A percentile compares a stretch with the other conserved stretches of the same genome.
Evolutionary conservation across 2,888 invertebrate species (phyloP).

Genomic region (Drosophila suboccidentalis): DNA sequence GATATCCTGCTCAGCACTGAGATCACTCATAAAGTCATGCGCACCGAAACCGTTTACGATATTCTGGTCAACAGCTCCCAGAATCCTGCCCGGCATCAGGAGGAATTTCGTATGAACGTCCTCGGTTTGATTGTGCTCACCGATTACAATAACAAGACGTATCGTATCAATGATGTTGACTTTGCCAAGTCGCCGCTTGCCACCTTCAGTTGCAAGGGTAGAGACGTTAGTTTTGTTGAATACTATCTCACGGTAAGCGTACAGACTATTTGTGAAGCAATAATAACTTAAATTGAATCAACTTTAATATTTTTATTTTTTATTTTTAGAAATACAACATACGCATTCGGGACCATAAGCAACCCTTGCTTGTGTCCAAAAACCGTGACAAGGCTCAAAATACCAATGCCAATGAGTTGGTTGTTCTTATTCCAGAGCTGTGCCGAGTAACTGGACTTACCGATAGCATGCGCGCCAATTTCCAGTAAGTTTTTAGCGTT

Average conservation of each 20-base stretch:
- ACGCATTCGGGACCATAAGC: slow-evolving; percentile 88
- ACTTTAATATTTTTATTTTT: background rate
- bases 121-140: slow-evolving; percentile 88
- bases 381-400: slow-evolving; percentile 89
- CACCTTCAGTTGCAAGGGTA: slow-evolving; percentile 88
- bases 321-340: slow-evolving; percentile 89
- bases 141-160: slow-evolving; percentile 90
- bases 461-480: slow-evolving; percentile 89
- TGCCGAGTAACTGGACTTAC: slow-evolving; percentile 94
- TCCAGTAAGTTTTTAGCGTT: slow-evolving; percentile 86
- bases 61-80: slow-evolving; percentile 88
- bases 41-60: slow-evolving; percentile 91
- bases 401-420: slow-evolving; percentile 88
- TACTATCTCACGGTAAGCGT: slow-evolving; percentile 88
- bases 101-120: slow-evolving; percentile 87
- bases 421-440: slow-evolving; percentile 93
- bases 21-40: slow-evolving; percentile 93
- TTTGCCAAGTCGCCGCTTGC: slow-evolving; percentile 88
- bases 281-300: background rate
- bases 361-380: slow-evolving; percentile 93
- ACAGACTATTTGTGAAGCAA: background rate
- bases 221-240: slow-evolving; percentile 88
- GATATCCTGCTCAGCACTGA: slow-evolving; percentile 92
- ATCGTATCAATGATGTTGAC: slow-evolving; percentile 90
- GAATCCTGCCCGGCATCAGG: slow-evolving; percentile 87